Base-by-base conservation (phyloP, 2,797 vertebrate genomes). In the Catharus ustulatus region DNA sequence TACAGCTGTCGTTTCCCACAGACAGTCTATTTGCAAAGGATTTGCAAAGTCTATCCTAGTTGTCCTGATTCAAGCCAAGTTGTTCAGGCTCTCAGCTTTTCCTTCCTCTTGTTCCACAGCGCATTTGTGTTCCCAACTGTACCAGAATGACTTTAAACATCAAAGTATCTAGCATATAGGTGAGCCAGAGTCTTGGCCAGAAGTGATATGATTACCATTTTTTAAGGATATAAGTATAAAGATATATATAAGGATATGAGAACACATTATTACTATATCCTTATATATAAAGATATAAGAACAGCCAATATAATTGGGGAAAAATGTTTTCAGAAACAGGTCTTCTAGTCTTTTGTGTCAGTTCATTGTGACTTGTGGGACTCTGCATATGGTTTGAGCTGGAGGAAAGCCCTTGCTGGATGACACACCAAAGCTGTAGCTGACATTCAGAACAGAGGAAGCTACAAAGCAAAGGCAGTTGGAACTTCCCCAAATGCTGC, bases 391-490 rank as follows among this genome's bases (percentile, higher is more conserved):
- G 16, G 9, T 64, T 87, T 84, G 73, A 89, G 40, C 20, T 92
- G 82, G 54, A 89, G 79, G 27, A 83, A 85, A 57, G 64, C 68
- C 68, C 68, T 87, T 85, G 43, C 87, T 89, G 82, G 42, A 59
- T 87, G 82, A 72, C 57, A 71, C n/a, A 75, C 36, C 54, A 48
- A 83, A 87, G 36, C 46, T 74, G 64, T 43, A 63, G 61, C 0
- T 94, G 80, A 67, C 86, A 67, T 95, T 92, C 59, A 64, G 71
- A 83, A 29, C 15, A 71, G 78, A 77, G 61, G 83, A 93, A 82
- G 29, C 52, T 80, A 57, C 36, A 72, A 80, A 89, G 48, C 38
- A 85, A 85, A 92, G 79, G 78, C 58, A 80, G 11, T 19, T 92
- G 94, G 92, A 92, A 75, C 19, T 13, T 89, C 32, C 49, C 59